phyloP scores from a whole-genome alignment of 1,140 invertebrate species.

The Zophobas morio region DNA sequence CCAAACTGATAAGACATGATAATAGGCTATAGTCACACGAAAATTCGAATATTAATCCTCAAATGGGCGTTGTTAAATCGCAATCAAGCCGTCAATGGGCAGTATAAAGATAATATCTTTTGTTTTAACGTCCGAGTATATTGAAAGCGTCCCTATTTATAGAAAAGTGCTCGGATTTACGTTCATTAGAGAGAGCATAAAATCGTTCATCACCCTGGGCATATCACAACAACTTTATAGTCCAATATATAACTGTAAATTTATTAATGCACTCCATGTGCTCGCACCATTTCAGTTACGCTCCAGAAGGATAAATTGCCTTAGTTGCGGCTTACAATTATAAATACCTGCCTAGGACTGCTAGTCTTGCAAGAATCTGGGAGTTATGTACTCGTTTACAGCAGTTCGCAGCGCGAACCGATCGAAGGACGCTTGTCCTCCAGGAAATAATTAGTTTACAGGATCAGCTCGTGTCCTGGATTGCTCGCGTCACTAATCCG shows the following conservation, averaged over 20 bases:
- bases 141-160: conserved; percentile 35
- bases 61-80: conserved; percentile 1
- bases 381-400: neutral
- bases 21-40: too few relatives aligned
- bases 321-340: conserved; percentile 18
- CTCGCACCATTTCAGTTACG: conserved; percentile 51
- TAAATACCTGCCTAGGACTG: conserved; percentile 6
- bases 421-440: conserved; percentile 39
- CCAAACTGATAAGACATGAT: too few relatives aligned
- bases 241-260: conserved; percentile 54
- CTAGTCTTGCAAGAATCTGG: neutral
- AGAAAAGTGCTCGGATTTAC: conserved; percentile 48
- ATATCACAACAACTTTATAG: conserved; percentile 53
- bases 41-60: neutral
- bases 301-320: conserved; percentile 49
- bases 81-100: conserved; percentile 29
- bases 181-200: conserved; percentile 52
- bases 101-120: conserved; percentile 40
- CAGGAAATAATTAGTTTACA: conserved; percentile 57
- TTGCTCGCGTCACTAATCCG: conserved; percentile 56
- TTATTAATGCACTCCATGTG: conserved; percentile 54
- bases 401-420: neutral
- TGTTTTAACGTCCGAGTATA: conserved; percentile 29
- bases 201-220: conserved; percentile 52
- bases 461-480: conserved; percentile 55